Conservation (phyloP, 2,888 invertebrate species). For the Ochropleura leucogaster region DNA sequence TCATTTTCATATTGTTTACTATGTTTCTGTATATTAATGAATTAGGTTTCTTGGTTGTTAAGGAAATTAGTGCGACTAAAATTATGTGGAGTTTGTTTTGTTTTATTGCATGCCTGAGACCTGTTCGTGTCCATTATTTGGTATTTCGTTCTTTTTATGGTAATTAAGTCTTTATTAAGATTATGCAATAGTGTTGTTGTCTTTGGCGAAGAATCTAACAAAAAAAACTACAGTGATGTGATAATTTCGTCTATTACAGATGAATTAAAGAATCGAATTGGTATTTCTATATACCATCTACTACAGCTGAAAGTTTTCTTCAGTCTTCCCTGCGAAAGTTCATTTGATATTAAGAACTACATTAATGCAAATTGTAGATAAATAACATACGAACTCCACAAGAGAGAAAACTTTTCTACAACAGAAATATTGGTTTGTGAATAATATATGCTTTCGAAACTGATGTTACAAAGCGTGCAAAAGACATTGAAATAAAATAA, state of each 20-base stretch:
- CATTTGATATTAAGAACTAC: background rate
- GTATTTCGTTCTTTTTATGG: conserved; percentile 23
- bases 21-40: conserved; percentile 57
- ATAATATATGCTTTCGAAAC: background rate
- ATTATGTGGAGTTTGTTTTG: background rate
- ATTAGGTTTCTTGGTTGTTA: conserved; percentile 16
- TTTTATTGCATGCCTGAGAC: background rate
- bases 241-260: background rate
- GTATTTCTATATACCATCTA: background rate
- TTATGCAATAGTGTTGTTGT: conserved; percentile 17
- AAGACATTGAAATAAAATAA: background rate
- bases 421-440: too few species aligned
- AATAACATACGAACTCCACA: background rate
- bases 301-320: background rate
- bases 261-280: background rate
- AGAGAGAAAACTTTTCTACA: background rate
- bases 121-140: conserved; percentile 2
- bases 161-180: background rate
- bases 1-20: conserved; percentile 70
- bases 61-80: conserved; percentile 1
- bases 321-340: background rate
- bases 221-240: background rate
- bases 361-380: background rate
- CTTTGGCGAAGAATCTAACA: background rate
- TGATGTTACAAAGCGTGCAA: background rate